Conservation (phyloP, 2,888 invertebrate species). For the Ptilodon capucinus region DNA sequence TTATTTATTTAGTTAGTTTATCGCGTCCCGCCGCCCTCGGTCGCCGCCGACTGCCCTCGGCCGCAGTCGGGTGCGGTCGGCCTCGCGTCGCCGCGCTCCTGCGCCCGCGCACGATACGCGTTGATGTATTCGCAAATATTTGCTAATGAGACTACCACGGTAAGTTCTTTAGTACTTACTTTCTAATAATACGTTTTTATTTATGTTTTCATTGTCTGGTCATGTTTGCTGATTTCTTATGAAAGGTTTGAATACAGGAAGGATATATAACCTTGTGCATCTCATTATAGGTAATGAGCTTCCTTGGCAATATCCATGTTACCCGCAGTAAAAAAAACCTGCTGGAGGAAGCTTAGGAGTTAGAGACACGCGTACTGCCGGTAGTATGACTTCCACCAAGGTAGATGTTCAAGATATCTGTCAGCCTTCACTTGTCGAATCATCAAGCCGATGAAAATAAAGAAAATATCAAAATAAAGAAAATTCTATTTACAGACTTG, state of each 20-base stretch:
- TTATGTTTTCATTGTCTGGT: background rate
- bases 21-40: slow-evolving; percentile 13
- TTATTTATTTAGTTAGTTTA: slow-evolving; percentile 15
- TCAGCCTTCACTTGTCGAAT: too few relatives aligned
- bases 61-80: slow-evolving; percentile 28
- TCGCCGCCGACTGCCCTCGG: slow-evolving; percentile 6
- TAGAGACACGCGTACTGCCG: too few relatives aligned
- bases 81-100: slow-evolving; percentile 28
- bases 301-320: too few relatives aligned
- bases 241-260: background rate
- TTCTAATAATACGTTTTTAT: slow-evolving; percentile 1
- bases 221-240: background rate
- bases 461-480: too few relatives aligned
- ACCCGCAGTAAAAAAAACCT: too few relatives aligned
- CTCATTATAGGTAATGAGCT: too few relatives aligned
- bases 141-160: slow-evolving; percentile 15
- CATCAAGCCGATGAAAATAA: too few relatives aligned
- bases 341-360: too few relatives aligned
- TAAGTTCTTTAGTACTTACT: background rate
- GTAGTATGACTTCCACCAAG: too few relatives aligned
- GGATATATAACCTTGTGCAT: too few relatives aligned
- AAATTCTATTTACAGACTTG: too few relatives aligned
- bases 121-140: slow-evolving; percentile 22
- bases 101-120: slow-evolving; percentile 22
- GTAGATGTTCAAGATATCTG: too few relatives aligned